phyloP scores from a whole-genome alignment of 2,797 vertebrate species.

The Scyliorhinus canicula region DNA sequence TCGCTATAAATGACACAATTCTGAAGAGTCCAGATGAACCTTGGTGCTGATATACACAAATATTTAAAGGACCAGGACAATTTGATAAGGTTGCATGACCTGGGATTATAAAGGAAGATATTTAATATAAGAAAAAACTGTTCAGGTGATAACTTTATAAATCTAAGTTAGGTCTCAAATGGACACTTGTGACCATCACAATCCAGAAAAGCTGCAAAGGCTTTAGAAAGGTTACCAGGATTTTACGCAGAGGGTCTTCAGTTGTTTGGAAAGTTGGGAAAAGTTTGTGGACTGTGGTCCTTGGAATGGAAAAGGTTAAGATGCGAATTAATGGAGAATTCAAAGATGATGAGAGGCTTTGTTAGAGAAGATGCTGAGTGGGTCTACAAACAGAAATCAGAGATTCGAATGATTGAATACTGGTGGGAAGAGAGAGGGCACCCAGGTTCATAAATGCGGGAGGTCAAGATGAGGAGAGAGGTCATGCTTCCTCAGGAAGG shows the following conservation, averaged over 20 bases:
- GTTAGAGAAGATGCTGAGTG: too few species aligned
- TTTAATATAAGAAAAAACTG: background rate
- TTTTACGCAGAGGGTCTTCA: background rate
- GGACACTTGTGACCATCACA: background rate
- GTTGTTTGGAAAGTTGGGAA: background rate
- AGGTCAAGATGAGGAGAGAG: too few species aligned
- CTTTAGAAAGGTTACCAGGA: background rate
- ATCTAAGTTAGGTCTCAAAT: background rate
- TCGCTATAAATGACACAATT: background rate
- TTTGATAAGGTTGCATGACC: background rate
- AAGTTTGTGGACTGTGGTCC: too few species aligned
- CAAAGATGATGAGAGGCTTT: too few species aligned
- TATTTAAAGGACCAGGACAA: background rate
- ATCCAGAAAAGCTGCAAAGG: background rate
- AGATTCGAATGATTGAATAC: too few species aligned
- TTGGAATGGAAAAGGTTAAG: too few species aligned
- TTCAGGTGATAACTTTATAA: background rate
- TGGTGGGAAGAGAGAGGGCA: too few species aligned
- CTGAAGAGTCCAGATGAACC: background rate
- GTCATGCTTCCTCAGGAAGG: too few species aligned
- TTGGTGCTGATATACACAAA: background rate
- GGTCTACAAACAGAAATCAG: too few species aligned
- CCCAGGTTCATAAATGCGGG: too few species aligned
- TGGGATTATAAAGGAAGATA: background rate
- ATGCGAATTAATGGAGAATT: too few species aligned